A percentile compares a stretch with the other conserved stretches of the same genome.
These are phyloP conservation scores for Sebastolobus altivelis DNA, from an alignment of 2,797 vertebrate species.

Conservation along the genomic window DNA sequence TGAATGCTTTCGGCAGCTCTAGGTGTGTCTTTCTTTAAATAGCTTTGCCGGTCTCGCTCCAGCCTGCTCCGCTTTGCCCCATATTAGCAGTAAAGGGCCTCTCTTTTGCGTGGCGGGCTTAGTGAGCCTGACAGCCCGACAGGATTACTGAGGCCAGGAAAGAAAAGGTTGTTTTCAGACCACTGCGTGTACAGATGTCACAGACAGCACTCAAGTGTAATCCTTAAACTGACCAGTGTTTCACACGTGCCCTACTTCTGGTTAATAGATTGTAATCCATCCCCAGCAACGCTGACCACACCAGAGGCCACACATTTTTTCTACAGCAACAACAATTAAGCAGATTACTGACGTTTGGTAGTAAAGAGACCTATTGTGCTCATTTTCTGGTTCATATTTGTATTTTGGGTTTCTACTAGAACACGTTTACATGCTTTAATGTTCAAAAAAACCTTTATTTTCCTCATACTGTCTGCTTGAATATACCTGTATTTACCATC, in stretches of 20 bases:
- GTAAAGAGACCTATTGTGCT: too few relatives aligned
- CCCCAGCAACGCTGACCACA: conserved; percentile 23
- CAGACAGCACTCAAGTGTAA: conserved; percentile 68
- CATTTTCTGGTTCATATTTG: too few relatives aligned
- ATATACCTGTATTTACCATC: too few relatives aligned
- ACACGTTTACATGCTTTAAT: too few relatives aligned
- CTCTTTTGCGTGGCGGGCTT: conserved; percentile 50
- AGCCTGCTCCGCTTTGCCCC: conserved; percentile 55
- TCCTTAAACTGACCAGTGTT: conserved; percentile 67
- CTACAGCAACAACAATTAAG: conserved; percentile 53
- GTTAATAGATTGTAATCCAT: conserved; percentile 68
- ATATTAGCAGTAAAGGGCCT: conserved; percentile 43
- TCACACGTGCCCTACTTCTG: conserved; percentile 70
- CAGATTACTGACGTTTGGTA: conserved; percentile 57
- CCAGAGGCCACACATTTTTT: conserved; percentile 29
- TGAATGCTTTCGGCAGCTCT: conserved; percentile 3
- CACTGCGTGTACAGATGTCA: conserved; percentile 69
- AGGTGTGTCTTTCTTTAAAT: conserved; percentile 58
- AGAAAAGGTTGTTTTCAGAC: conserved; percentile 67
- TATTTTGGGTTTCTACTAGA: too few relatives aligned
- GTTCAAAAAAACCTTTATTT: too few relatives aligned
- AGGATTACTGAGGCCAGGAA: conserved; percentile 65
- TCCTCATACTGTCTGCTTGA: too few relatives aligned
- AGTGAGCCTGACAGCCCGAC: conserved; percentile 50
- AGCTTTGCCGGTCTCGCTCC: conserved; percentile 26